Evolutionary conservation across 1,140 invertebrate species (phyloP).

Genomic region (Fragariocoptes setiger): DNA sequence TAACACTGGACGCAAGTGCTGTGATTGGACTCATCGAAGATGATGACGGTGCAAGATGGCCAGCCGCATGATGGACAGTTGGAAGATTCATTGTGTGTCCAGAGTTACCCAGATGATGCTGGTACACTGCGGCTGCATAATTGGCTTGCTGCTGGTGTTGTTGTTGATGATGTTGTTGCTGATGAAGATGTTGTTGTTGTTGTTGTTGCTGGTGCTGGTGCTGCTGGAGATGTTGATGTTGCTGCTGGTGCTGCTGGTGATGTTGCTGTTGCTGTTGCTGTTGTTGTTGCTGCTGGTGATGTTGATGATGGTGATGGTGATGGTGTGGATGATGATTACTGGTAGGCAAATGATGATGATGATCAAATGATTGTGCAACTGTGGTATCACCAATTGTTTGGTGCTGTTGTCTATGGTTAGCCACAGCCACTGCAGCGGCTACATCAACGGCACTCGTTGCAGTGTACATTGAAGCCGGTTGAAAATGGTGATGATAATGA

Average conservation of each 20-base stretch:
- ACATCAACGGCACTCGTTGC: not conserved
- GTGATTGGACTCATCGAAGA: too few relatives aligned
- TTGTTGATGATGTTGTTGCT: conserved; percentile 5
- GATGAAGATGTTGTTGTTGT: conserved; percentile 2
- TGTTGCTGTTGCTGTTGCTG: conserved; percentile 1
- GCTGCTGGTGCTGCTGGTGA: conserved; percentile 3
- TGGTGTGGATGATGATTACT: conserved; percentile 2
- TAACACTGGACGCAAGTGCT: too few relatives aligned
- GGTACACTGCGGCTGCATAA: not conserved
- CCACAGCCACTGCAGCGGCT: not conserved
- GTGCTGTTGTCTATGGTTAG: not conserved
- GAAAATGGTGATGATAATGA: too few relatives aligned
- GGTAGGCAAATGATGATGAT: too few relatives aligned
- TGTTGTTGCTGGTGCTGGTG: conserved; percentile 3
- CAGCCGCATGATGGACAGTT: too few relatives aligned
- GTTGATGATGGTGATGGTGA: not conserved
- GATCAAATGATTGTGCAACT: too few relatives aligned
- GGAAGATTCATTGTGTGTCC: not conserved
- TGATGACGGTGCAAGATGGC: not conserved
- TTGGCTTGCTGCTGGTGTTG: conserved; percentile 3
- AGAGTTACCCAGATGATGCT: conserved; percentile 1
- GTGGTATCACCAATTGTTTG: too few relatives aligned
- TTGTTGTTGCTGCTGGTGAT: conserved; percentile 4
- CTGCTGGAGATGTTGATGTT: not conserved
- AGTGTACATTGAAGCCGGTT: too few relatives aligned